These are phyloP conservation scores for Anthopleura xanthogrammica DNA, from an alignment of 92 coral and sea anemone species.

Conservation along the genomic window DNA sequence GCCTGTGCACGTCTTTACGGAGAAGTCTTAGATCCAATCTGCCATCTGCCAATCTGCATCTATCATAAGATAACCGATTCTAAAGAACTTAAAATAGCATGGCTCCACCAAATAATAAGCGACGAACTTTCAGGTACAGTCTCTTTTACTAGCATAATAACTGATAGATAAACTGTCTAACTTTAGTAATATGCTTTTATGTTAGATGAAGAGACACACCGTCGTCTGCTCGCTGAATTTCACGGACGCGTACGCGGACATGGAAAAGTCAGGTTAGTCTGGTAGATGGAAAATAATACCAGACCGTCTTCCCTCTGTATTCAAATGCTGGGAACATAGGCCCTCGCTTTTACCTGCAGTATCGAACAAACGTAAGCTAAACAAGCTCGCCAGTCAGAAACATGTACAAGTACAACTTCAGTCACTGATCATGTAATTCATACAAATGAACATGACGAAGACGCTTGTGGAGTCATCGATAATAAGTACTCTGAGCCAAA, in stretches of 20 bases:
- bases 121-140: slow-evolving; percentile 39
- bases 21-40: background rate
- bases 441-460: no score
- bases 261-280: slow-evolving; percentile 35
- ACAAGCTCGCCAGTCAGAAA: no score
- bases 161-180: slow-evolving; percentile 1
- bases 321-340: slow-evolving; percentile 45
- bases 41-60: slow-evolving; percentile 5
- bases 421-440: no score
- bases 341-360: slow-evolving; percentile 22
- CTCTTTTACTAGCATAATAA: background rate
- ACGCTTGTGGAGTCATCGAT: no score
- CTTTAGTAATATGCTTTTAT: slow-evolving; percentile 5
- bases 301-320: slow-evolving; percentile 37
- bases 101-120: slow-evolving; percentile 31
- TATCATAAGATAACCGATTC: slow-evolving; percentile 18
- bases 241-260: slow-evolving; percentile 28
- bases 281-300: slow-evolving; percentile 31
- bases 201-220: slow-evolving; percentile 44
- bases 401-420: no score
- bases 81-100: slow-evolving; percentile 11
- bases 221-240: slow-evolving; percentile 51
- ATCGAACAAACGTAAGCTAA: slow-evolving; percentile 29
- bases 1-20: slow-evolving; percentile 31
- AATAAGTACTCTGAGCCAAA: no score